phyloP scores from a whole-genome alignment of 2,888 invertebrate genomes.

The Synanthedon vespiformis region DNA sequence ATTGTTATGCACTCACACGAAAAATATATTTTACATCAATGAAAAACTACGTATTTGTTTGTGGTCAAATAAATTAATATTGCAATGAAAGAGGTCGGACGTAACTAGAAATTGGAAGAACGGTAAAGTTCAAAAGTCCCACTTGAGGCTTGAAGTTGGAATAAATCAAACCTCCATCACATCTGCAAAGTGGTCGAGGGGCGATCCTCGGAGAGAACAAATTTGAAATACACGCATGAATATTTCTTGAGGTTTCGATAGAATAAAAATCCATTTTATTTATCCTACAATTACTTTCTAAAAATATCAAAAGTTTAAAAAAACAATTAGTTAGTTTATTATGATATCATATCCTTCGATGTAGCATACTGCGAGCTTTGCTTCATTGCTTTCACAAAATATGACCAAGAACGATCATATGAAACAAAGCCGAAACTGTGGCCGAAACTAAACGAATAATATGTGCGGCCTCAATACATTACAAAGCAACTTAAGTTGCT shows the following conservation, averaged over 20 bases:
- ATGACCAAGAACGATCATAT: no score
- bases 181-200: slow-evolving; percentile 22
- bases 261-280: neutral
- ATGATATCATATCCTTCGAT: no score
- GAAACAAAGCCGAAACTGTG: no score
- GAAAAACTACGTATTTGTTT: neutral
- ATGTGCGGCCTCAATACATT: no score
- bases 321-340: no score
- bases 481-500: no score
- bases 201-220: slow-evolving; percentile 12
- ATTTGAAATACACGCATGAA: slow-evolving; percentile 22
- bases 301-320: no score
- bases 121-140: slow-evolving; percentile 34
- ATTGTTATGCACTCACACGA: no score
- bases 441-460: no score
- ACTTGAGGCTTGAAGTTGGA: slow-evolving; percentile 32
- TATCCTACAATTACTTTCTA: neutral
- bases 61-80: neutral
- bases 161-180: slow-evolving; percentile 46
- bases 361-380: no score
- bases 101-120: neutral
- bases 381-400: no score
- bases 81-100: neutral
- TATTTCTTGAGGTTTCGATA: slow-evolving; percentile 14
- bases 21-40: no score